Conservation (phyloP, 2,888 invertebrate species). For the Lysandra coridon region DNA sequence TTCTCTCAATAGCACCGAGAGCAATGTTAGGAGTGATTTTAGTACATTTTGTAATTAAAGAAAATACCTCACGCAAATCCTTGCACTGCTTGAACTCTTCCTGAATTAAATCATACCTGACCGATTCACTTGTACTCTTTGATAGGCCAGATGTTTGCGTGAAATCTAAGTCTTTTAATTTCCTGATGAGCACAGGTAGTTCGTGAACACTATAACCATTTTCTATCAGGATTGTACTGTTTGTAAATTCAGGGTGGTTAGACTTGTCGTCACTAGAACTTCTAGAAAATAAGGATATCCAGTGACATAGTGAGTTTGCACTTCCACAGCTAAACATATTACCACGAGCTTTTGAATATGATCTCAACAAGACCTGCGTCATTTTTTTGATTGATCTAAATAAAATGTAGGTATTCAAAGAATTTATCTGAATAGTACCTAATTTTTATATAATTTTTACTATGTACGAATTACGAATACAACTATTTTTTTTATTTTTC, state of each 20-base stretch:
- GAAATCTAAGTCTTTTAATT: constrained; percentile 65
- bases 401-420: neutral
- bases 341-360: constrained; percentile 58
- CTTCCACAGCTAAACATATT: constrained; percentile 51
- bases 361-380: constrained; percentile 62
- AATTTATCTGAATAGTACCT: neutral
- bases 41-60: constrained; percentile 70
- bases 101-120: constrained; percentile 65
- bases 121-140: constrained; percentile 52
- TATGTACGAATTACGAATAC: too few species aligned
- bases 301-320: constrained; percentile 42
- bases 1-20: constrained; percentile 72
- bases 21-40: constrained; percentile 77
- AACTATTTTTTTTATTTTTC: too few species aligned
- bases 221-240: constrained; percentile 82
- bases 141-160: constrained; percentile 45
- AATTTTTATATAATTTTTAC: too few species aligned
- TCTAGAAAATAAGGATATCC: constrained; percentile 47
- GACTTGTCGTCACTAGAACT: constrained; percentile 59
- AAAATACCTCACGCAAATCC: constrained; percentile 69
- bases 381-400: constrained; percentile 43
- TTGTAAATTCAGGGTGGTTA: constrained; percentile 58
- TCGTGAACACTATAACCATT: constrained; percentile 85
- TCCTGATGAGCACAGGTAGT: constrained; percentile 83
- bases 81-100: constrained; percentile 71